Conservation (phyloP, 2,797 vertebrate genomes). For the Gymnothorax javanicus region DNA sequence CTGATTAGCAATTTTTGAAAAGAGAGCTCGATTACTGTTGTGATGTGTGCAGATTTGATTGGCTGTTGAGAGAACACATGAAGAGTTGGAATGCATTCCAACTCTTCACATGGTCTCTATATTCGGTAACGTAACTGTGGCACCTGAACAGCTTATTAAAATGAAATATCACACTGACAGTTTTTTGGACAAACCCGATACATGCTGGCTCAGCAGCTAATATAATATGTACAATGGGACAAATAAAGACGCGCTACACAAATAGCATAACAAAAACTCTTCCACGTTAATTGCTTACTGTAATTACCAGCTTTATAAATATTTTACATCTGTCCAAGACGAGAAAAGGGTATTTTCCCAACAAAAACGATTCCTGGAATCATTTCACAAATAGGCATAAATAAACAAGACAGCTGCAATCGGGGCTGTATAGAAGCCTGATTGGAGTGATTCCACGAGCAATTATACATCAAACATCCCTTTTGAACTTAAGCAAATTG, state of each 20-base stretch:
- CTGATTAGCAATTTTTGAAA: too few species aligned
- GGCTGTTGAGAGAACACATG: too few species aligned
- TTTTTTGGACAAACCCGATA: neutral
- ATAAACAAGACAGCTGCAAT: slow-evolving; percentile 57
- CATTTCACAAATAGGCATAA: slow-evolving; percentile 39
- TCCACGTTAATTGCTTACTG: slow-evolving; percentile 15
- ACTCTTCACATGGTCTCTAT: too few species aligned
- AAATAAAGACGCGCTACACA: neutral
- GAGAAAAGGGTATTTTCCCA: slow-evolving; percentile 21
- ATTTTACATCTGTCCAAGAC: slow-evolving; percentile 10
- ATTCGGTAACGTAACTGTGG: too few species aligned
- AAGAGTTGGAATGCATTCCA: too few species aligned
- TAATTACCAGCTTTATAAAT: slow-evolving; percentile 22
- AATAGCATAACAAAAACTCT: neutral
- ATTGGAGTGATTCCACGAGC: slow-evolving; percentile 40
- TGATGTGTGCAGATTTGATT: too few species aligned
- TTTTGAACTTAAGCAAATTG: slow-evolving; percentile 59
- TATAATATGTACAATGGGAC: neutral
- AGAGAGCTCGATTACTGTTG: too few species aligned
- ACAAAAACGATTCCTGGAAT: neutral
- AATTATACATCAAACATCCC: slow-evolving; percentile 55
- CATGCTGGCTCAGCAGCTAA: neutral
- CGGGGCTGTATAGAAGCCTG: slow-evolving; percentile 43
- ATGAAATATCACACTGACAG: neutral
- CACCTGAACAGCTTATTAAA: neutral